Percentiles rank a stretch among this genome's conserved stretches.
Conservation (phyloP, 1,140 invertebrate genomes). For the Drosophila persimilis region DNA sequence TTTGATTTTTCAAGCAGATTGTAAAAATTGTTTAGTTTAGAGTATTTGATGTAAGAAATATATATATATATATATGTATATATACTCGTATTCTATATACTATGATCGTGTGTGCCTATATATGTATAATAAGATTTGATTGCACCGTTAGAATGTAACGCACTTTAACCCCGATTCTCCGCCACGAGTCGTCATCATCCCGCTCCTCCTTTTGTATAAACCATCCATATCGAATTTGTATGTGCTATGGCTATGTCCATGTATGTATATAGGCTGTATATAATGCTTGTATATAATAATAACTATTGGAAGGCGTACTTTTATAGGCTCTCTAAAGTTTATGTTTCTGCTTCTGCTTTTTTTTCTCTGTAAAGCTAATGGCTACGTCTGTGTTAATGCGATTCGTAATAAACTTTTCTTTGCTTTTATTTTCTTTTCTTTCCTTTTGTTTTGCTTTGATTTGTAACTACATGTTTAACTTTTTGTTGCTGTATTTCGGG, state of each 20-base stretch:
- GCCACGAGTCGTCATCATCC: constrained; percentile 12
- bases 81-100: constrained; percentile 34
- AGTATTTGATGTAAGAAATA: constrained; percentile 57
- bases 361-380: constrained; percentile 61
- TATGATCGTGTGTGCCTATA: constrained; percentile 31
- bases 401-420: constrained; percentile 18
- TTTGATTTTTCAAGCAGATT: constrained; percentile 45
- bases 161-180: constrained; percentile 46
- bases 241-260: constrained; percentile 48
- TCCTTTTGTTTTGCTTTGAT: constrained; percentile 5
- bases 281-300: constrained; percentile 63
- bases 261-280: constrained; percentile 29
- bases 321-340: constrained; percentile 63
- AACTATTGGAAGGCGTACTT: constrained; percentile 77
- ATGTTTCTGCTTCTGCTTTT: constrained; percentile 19
- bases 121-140: constrained; percentile 59
- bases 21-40: constrained; percentile 34
- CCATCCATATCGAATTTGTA: constrained; percentile 21
- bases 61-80: constrained; percentile 42
- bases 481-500: constrained; percentile 24
- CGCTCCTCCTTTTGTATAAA: constrained; percentile 28
- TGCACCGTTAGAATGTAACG: constrained; percentile 70
- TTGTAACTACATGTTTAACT: constrained; percentile 33
- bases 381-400: constrained; percentile 52
- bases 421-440: constrained; percentile 14